A percentile compares a stretch with the other conserved stretches of the same genome.
These are phyloP conservation scores for Chromobotia macracanthus DNA, from an alignment of 2,797 vertebrate genomes.

Conservation along the genomic window DNA sequence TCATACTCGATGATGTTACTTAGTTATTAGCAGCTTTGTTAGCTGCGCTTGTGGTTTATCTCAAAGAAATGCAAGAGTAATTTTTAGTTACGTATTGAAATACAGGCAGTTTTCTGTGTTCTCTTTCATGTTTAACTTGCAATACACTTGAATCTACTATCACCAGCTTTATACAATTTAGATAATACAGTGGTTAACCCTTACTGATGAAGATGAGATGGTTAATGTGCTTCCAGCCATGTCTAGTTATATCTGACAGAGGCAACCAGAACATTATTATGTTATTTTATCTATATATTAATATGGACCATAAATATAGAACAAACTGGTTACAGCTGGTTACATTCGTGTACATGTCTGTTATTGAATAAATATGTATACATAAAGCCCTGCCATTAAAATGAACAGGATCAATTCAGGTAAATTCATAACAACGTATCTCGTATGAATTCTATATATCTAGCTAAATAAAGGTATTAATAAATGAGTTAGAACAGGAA, in stretches of 20 bases:
- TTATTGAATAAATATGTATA: not conserved
- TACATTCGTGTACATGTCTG: too few species aligned
- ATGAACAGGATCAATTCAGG: not conserved
- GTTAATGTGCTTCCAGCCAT: not conserved
- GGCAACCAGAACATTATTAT: too few species aligned
- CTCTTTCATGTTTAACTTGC: not conserved
- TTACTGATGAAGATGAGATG: slow-evolving; percentile 1
- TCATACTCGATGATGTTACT: not conserved
- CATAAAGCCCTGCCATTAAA: not conserved
- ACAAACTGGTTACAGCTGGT: too few species aligned
- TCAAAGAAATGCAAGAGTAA: not conserved
- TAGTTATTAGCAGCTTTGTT: not conserved
- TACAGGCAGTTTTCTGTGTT: not conserved
- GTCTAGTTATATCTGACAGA: slow-evolving; percentile 1
- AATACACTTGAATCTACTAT: not conserved
- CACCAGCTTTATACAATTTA: slow-evolving; percentile 21
- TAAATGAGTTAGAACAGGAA: too few species aligned
- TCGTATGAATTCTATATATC: too few species aligned
- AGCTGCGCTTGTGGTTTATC: not conserved
- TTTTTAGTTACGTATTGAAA: not conserved
- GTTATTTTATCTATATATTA: too few species aligned
- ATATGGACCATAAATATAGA: too few species aligned
- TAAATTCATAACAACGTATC: too few species aligned
- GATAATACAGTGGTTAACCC: slow-evolving; percentile 18
- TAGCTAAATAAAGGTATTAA: too few species aligned